A percentile compares a stretch with the other conserved stretches of the same genome.
Conservation (phyloP, 2,797 vertebrate genomes). For the Schizothorax lantsangensis region DNA sequence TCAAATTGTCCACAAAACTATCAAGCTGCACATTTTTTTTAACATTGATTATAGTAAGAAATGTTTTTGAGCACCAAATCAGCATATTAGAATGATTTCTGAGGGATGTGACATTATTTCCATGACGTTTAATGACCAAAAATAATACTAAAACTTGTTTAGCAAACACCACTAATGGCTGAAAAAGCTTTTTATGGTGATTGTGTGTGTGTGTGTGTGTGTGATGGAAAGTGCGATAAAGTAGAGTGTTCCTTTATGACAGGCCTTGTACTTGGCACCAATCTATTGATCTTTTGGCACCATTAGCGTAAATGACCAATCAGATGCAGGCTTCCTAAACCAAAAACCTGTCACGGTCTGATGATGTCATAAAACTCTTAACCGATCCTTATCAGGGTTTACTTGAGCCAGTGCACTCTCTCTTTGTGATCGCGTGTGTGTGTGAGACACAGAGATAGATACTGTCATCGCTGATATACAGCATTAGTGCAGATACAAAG, state of each 20-base stretch:
- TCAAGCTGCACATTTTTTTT: neutral
- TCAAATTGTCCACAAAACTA: neutral
- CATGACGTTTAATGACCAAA: neutral
- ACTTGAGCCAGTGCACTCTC: constrained; percentile 54
- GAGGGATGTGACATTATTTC: neutral
- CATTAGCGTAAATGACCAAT: constrained; percentile 60
- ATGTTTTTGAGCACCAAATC: neutral
- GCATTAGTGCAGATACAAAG: constrained; percentile 52
- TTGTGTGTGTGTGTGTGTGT: constrained; percentile 63
- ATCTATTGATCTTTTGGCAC: constrained; percentile 64
- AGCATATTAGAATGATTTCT: neutral
- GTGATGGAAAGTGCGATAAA: constrained; percentile 68
- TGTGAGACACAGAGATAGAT: constrained; percentile 48
- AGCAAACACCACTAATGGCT: neutral
- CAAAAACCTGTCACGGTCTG: constrained; percentile 74
- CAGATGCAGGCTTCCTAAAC: constrained; percentile 56
- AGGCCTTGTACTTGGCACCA: constrained; percentile 56
- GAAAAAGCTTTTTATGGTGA: constrained; percentile 42
- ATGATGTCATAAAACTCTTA: constrained; percentile 82
- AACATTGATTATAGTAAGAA: neutral
- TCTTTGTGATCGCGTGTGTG: constrained; percentile 45
- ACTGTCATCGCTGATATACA: constrained; percentile 52
- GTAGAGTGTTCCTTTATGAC: constrained; percentile 50
- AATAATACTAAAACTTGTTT: neutral
- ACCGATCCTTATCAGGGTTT: constrained; percentile 75